Evolutionary conservation across 2,888 invertebrate species (phyloP).

Genomic region (Arrhopalites spinosus): DNA sequence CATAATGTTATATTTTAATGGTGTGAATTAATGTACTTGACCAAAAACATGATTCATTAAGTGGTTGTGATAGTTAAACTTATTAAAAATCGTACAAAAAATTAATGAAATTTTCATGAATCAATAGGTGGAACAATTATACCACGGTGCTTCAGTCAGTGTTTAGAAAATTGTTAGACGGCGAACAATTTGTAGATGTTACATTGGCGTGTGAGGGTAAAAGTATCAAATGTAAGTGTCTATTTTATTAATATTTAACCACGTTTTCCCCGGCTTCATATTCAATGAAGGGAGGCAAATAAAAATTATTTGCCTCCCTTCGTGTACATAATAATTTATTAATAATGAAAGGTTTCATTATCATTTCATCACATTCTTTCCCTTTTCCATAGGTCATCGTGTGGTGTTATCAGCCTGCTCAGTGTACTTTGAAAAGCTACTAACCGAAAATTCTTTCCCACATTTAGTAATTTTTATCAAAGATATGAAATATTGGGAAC

Average conservation of each 20-base stretch:
- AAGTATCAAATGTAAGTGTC: constrained; percentile 78
- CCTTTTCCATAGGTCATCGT: constrained; percentile 15
- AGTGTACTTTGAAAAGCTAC: constrained; percentile 77
- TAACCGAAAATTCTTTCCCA: constrained; percentile 73
- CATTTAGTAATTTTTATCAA: constrained; percentile 84
- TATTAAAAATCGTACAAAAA: not conserved
- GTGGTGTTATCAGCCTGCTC: constrained; percentile 80
- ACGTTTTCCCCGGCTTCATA: too few species aligned
- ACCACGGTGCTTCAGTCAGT: constrained; percentile 78
- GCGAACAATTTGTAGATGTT: constrained; percentile 86
- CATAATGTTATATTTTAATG: not conserved
- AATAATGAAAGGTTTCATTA: too few species aligned
- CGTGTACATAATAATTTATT: too few species aligned
- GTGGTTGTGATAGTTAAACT: not conserved
- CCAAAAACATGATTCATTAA: too few species aligned
- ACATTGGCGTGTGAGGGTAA: constrained; percentile 86
- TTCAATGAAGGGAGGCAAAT: too few species aligned
- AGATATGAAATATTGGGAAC: constrained; percentile 81
- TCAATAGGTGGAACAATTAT: constrained; percentile 78
- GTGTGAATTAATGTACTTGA: too few species aligned
- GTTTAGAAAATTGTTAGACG: constrained; percentile 74
- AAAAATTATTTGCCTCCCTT: too few species aligned
- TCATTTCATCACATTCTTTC: too few species aligned
- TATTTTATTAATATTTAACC: too few species aligned
- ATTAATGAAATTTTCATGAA: not conserved